Evolutionary conservation across 2,113 vertebrate species (phyloP).

Genomic region (Tretioscincus oriximinensis): DNA sequence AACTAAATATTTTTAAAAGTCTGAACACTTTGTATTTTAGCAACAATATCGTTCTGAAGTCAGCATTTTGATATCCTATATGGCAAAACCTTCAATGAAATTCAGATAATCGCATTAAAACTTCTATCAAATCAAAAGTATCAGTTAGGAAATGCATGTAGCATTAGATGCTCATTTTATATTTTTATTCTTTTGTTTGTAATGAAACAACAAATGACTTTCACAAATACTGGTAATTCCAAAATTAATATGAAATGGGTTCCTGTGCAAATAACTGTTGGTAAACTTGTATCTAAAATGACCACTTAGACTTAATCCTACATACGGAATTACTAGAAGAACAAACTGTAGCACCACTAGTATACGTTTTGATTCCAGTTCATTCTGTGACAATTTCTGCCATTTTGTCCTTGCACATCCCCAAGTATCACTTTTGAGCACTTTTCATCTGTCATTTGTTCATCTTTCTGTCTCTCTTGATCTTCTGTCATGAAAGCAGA

Average conservation of each 20-base stretch:
- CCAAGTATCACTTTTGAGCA: conserved; percentile 75
- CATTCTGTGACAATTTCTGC: conserved; percentile 2
- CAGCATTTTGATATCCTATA: conserved; percentile 58
- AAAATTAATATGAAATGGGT: background rate
- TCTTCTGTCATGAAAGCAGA: conserved; percentile 87
- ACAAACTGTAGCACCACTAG: background rate
- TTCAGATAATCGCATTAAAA: conserved; percentile 45
- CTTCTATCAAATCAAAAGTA: background rate
- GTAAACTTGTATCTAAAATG: background rate
- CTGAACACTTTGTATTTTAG: conserved; percentile 52
- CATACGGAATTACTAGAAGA: background rate
- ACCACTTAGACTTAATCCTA: background rate
- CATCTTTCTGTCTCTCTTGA: conserved; percentile 93
- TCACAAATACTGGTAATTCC: conserved; percentile 18
- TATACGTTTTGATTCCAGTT: background rate
- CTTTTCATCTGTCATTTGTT: conserved; percentile 84
- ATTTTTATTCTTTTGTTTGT: conserved; percentile 48
- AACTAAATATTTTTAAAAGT: conserved; percentile 17
- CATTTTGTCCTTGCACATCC: conserved; percentile 77
- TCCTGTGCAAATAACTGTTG: conserved; percentile 10
- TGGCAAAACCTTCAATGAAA: conserved; percentile 39
- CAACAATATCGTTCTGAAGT: conserved; percentile 34
- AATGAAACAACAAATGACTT: conserved; percentile 42
- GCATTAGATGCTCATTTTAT: conserved; percentile 55
- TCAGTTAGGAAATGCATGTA: conserved; percentile 40